Evolutionary conservation across 1,140 invertebrate species (phyloP).

Genomic region (Drosophila bipectinata): DNA sequence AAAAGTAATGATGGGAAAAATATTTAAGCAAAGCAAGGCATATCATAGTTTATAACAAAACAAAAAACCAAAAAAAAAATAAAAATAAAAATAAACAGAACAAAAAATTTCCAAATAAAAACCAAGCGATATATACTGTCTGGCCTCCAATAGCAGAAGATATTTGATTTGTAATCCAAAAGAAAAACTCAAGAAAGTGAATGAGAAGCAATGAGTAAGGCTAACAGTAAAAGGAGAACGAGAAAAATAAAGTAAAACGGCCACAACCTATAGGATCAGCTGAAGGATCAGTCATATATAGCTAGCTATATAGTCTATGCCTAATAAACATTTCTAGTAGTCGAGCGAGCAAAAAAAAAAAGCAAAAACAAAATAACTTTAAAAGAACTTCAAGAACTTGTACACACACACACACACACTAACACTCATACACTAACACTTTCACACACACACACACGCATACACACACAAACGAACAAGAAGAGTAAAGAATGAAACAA

Average conservation of each 20-base stretch:
- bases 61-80: constrained; percentile 23
- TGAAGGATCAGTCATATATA: constrained; percentile 50
- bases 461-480: constrained; percentile 84
- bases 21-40: constrained; percentile 81
- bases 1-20: constrained; percentile 42
- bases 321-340: constrained; percentile 57
- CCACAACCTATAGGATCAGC: constrained; percentile 38
- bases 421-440: constrained; percentile 78
- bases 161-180: constrained; percentile 15
- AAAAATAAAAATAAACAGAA: constrained; percentile 15
- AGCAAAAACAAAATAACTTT: constrained; percentile 85
- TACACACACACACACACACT: constrained; percentile 26
- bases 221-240: constrained; percentile 34
- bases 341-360: constrained; percentile 25
- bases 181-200: constrained; percentile 8
- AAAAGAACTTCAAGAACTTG: constrained; percentile 72
- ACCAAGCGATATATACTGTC: constrained; percentile 13
- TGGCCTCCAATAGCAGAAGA: constrained; percentile 10
- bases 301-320: constrained; percentile 63
- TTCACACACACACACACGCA: constrained; percentile 12
- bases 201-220: background rate
- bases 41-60: constrained; percentile 78
- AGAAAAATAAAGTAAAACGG: constrained; percentile 18
- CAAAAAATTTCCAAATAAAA: constrained; percentile 15
- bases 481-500: constrained; percentile 43